These are phyloP conservation scores for Hyperoodon ampullatus DNA, from an alignment of 2,113 vertebrate genomes.

Conservation along the genomic window DNA sequence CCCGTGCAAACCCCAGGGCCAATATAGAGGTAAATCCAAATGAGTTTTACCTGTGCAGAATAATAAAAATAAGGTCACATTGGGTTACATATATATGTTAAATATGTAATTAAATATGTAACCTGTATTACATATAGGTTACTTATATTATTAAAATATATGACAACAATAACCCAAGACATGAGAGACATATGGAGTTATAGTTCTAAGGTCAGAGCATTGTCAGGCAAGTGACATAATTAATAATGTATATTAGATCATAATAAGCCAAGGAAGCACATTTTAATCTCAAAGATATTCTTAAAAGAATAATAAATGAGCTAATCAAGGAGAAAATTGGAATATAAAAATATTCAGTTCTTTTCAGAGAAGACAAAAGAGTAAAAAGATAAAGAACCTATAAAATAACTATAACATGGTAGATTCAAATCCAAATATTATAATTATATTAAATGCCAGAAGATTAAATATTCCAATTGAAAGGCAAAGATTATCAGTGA, in stretches of 20 bases:
- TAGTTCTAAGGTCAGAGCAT: not conserved
- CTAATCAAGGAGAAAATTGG: not conserved
- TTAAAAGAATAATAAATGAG: constrained; percentile 25
- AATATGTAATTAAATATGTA: not conserved
- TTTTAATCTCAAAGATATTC: not conserved
- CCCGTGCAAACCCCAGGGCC: not conserved
- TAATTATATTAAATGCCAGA: not conserved
- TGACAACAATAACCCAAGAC: not conserved
- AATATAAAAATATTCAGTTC: not conserved
- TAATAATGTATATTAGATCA: not conserved
- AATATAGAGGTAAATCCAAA: not conserved
- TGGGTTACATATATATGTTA: not conserved
- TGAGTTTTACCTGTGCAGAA: not conserved
- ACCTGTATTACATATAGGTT: not conserved
- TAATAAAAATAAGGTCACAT: not conserved
- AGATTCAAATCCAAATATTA: not conserved
- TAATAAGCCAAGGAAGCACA: not conserved
- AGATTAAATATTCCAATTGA: not conserved
- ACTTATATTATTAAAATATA: not conserved
- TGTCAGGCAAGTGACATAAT: not conserved
- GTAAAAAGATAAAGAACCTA: not conserved
- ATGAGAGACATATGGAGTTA: not conserved
- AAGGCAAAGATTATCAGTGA: not conserved
- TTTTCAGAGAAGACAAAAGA: constrained; percentile 13
- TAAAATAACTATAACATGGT: not conserved